Conservation (phyloP, 1,140 invertebrate genomes). For the Centruroides sculpturatus region DNA sequence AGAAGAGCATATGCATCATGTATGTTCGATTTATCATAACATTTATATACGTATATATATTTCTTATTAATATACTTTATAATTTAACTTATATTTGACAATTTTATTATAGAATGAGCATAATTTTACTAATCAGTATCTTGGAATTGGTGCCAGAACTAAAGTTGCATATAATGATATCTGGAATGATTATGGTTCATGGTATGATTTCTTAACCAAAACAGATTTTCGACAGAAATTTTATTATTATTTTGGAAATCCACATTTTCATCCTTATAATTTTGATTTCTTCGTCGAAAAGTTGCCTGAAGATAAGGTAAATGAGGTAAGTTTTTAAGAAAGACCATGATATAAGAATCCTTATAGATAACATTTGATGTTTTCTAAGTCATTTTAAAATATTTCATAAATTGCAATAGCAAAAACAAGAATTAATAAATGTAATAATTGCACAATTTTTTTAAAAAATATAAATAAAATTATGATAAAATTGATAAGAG, state of each 20-base stretch:
- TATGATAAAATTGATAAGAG: too few relatives aligned
- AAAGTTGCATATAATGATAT: constrained; percentile 6
- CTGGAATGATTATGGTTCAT: constrained; percentile 6
- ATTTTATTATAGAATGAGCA: background rate
- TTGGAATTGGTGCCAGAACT: constrained; percentile 7
- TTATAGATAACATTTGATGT: too few relatives aligned
- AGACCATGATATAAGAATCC: too few relatives aligned
- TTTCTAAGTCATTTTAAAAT: too few relatives aligned
- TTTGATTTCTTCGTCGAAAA: constrained; percentile 1
- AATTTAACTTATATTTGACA: too few relatives aligned
- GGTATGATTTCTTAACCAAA: constrained; percentile 3
- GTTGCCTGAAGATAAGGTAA: background rate
- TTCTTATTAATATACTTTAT: background rate
- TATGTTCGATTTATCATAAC: background rate
- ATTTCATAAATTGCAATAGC: too few relatives aligned
- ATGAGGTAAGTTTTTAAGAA: too few relatives aligned
- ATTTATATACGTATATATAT: too few relatives aligned
- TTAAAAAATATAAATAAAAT: too few relatives aligned
- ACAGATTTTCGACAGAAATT: constrained; percentile 9
- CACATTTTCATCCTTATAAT: constrained; percentile 6
- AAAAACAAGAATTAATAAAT: too few relatives aligned
- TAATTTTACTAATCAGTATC: background rate
- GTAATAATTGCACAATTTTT: too few relatives aligned
- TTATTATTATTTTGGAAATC: constrained; percentile 10
- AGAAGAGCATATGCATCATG: background rate